Evolutionary conservation across 2,888 invertebrate genomes (phyloP).

Genomic region (Pollenia angustigena): DNA sequence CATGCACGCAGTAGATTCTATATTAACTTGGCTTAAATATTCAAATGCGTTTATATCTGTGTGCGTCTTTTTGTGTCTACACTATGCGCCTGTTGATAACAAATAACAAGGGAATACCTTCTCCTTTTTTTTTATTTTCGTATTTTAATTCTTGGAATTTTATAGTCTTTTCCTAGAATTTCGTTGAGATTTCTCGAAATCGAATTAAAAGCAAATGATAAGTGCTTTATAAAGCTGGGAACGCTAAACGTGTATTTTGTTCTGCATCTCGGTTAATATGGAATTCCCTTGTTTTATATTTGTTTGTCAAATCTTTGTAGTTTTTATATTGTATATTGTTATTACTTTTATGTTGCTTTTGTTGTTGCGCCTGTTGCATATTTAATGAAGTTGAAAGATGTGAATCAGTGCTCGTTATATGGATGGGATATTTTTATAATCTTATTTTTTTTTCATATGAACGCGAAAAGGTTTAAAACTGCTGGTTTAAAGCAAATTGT

Average conservation of each 20-base stretch:
- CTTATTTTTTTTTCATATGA: not conserved
- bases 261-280: conserved; percentile 31
- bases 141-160: conserved; percentile 82
- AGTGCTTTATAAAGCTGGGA: conserved; percentile 43
- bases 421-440: conserved; percentile 33
- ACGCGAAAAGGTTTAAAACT: not conserved
- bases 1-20: not conserved
- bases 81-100: conserved; percentile 72
- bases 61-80: not conserved
- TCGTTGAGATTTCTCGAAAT: conserved; percentile 75
- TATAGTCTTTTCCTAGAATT: conserved; percentile 82
- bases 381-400: conserved; percentile 70
- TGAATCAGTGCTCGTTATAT: conserved; percentile 39
- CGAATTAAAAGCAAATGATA: conserved; percentile 75
- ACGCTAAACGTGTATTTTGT: conserved; percentile 39
- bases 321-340: conserved; percentile 21
- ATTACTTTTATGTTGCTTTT: conserved; percentile 5
- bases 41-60: not conserved
- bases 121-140: conserved; percentile 47
- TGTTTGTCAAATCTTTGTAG: conserved; percentile 51
- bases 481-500: not conserved
- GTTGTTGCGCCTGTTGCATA: conserved; percentile 51
- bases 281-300: conserved; percentile 63
- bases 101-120: conserved; percentile 81
- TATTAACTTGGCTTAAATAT: conserved; percentile 38